Evolutionary conservation across 2,797 vertebrate species (phyloP).

Genomic region (Syndactyla subalaris): DNA sequence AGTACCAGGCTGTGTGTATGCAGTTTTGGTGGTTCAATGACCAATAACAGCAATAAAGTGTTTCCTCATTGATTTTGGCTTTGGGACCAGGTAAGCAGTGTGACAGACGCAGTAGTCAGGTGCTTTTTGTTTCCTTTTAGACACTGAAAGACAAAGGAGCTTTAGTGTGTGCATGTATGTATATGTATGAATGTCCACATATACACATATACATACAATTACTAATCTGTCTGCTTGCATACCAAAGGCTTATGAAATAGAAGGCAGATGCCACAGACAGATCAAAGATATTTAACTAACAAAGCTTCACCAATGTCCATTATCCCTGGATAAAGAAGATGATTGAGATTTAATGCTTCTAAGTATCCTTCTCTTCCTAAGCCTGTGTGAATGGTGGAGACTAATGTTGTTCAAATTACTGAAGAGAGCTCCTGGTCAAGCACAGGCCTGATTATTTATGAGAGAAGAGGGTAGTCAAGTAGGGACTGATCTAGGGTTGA

Average conservation of each 20-base stretch:
- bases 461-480: not conserved
- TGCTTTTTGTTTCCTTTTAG: not conserved
- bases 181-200: not conserved
- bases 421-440: not conserved
- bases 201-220: not conserved
- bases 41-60: fast-evolving
- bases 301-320: not conserved
- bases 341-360: not conserved
- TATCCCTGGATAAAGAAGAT: slow-evolving; percentile 6
- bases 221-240: not conserved
- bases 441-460: not conserved
- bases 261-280: not conserved
- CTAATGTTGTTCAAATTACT: not conserved
- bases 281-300: not conserved
- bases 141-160: not conserved
- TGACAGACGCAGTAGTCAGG: not conserved
- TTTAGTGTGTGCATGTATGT: not conserved
- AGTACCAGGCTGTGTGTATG: not conserved
- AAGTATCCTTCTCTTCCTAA: not conserved
- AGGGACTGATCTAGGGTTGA: not conserved
- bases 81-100: not conserved
- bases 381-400: not conserved
- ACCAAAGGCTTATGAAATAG: not conserved
- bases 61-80: not conserved
- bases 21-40: not conserved